phyloP scores from a whole-genome alignment of 2,797 vertebrate genomes.

The Varecia variegata region DNA sequence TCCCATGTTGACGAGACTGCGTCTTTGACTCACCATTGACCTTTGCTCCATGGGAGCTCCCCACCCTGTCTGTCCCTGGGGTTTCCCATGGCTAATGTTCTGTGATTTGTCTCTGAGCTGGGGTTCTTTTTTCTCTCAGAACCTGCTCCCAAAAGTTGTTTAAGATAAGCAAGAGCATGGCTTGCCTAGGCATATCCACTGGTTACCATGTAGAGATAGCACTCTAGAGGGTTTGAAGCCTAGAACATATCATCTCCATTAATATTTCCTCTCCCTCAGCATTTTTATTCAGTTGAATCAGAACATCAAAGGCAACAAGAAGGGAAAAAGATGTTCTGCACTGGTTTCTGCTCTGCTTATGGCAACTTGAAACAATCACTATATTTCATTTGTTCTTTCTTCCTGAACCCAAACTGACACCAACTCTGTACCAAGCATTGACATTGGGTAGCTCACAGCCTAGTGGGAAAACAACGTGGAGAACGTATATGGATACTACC shows the following conservation, averaged over 20 bases:
- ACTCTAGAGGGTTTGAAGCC: neutral
- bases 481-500: neutral
- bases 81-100: neutral
- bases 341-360: neutral
- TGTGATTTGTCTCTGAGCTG: neutral
- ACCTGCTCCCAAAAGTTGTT: neutral
- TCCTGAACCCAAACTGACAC: neutral
- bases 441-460: neutral
- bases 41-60: neutral
- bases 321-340: neutral
- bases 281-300: neutral
- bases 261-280: neutral
- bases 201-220: neutral
- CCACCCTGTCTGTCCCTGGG: neutral
- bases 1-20: neutral
- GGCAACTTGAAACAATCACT: neutral
- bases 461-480: neutral
- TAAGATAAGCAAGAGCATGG: neutral
- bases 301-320: neutral
- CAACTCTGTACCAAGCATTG: neutral
- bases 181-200: neutral
- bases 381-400: neutral
- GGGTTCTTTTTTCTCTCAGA: neutral
- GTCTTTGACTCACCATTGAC: constrained; percentile 25
- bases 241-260: neutral